These are phyloP conservation scores for Ellobius talpinus DNA, from an alignment of 2,113 vertebrate genomes.

Conservation along the genomic window DNA sequence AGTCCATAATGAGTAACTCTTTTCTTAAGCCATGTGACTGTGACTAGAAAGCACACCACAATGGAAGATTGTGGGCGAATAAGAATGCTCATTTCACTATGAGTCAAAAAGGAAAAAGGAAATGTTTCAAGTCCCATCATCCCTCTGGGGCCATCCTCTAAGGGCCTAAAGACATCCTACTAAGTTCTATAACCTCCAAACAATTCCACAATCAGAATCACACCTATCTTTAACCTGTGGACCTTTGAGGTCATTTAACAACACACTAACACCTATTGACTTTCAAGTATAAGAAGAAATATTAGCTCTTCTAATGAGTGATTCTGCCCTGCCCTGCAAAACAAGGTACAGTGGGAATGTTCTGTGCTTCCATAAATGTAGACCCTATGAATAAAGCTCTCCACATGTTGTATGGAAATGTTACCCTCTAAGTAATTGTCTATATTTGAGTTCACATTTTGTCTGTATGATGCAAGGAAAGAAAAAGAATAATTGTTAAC, in stretches of 20 bases:
- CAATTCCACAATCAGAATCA: neutral
- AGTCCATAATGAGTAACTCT: neutral
- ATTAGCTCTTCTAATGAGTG: neutral
- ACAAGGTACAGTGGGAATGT: neutral
- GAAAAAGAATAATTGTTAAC: neutral
- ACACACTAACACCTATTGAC: neutral
- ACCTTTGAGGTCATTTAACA: neutral
- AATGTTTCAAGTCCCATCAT: neutral
- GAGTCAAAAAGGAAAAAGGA: neutral
- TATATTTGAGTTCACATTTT: neutral
- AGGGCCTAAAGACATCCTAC: neutral
- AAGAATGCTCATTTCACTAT: neutral
- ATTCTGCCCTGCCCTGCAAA: neutral
- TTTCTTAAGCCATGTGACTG: neutral
- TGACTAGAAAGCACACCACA: neutral
- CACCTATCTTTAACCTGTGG: neutral
- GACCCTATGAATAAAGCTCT: neutral
- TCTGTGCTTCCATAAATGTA: neutral
- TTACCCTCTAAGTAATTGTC: neutral
- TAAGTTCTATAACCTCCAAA: too few species aligned
- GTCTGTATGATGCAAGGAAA: neutral
- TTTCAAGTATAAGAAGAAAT: neutral
- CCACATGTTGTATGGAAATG: neutral
- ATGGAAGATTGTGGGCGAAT: neutral
- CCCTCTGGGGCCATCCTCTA: fast-evolving